Evolutionary conservation across 2,113 vertebrate genomes (phyloP).

Genomic region (Cyrtonyx montezumae): DNA sequence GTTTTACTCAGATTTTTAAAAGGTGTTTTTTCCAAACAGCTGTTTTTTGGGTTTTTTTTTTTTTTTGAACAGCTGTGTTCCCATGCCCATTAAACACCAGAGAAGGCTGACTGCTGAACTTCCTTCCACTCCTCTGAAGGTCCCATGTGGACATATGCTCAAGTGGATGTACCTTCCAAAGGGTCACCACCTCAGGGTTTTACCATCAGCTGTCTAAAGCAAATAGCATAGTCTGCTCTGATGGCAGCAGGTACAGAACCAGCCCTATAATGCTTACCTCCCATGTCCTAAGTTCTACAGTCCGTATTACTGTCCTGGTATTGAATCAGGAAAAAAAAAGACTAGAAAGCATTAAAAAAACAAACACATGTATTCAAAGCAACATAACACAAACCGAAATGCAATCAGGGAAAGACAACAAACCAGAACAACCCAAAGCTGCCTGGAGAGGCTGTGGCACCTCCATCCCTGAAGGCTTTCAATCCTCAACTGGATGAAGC

Average conservation of each 20-base stretch:
- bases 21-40: not conserved
- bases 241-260: not conserved
- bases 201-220: not conserved
- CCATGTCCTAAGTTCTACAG: not conserved
- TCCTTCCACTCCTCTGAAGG: not conserved
- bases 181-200: not conserved
- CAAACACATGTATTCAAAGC: not conserved
- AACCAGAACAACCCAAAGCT: not conserved
- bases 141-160: fast-evolving
- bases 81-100: not conserved
- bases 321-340: not conserved
- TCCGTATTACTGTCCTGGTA: not conserved
- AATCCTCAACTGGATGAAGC: not conserved
- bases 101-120: not conserved
- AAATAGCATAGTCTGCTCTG: not conserved
- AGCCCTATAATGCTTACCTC: not conserved
- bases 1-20: not conserved
- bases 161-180: not conserved
- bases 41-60: not conserved
- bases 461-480: not conserved
- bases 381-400: not conserved
- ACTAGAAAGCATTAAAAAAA: not conserved
- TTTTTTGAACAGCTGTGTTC: not conserved
- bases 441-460: not conserved
- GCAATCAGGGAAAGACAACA: not conserved